Evolutionary conservation across 2,113 vertebrate genomes (phyloP).

Genomic region (Ciconia boyciana): DNA sequence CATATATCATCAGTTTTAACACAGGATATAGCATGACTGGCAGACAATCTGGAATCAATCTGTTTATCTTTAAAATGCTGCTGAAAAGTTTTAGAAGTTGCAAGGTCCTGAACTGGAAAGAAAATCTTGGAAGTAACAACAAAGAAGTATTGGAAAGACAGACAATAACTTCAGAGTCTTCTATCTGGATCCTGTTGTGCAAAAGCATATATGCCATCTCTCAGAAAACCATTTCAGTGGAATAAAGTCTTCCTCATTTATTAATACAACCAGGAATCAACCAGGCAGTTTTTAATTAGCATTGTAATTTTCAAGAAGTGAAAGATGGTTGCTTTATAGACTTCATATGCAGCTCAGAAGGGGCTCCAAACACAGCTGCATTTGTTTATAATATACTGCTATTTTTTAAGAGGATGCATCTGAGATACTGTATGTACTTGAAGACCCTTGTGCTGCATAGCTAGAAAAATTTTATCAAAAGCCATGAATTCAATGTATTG

Average conservation of each 20-base stretch:
- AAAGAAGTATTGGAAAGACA: conserved; percentile 56
- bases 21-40: conserved; percentile 54
- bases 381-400: conserved; percentile 40
- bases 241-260: conserved; percentile 31
- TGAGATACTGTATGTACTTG: conserved; percentile 48
- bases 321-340: conserved; percentile 50
- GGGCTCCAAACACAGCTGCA: conserved; percentile 19
- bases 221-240: conserved; percentile 38
- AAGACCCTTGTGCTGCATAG: conserved; percentile 60
- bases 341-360: conserved; percentile 73
- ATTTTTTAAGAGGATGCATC: conserved; percentile 61
- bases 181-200: conserved; percentile 35
- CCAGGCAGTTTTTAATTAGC: conserved; percentile 47
- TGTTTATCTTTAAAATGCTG: conserved; percentile 66
- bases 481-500: conserved; percentile 72
- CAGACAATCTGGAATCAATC: conserved; percentile 65
- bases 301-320: conserved; percentile 52
- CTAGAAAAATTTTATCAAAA: conserved; percentile 68
- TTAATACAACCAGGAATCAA: conserved; percentile 35
- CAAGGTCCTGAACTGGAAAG: conserved; percentile 51
- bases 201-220: neutral
- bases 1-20: conserved; percentile 40
- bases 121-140: conserved; percentile 63
- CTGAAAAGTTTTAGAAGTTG: conserved; percentile 62
- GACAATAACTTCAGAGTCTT: conserved; percentile 21